Percentiles rank a stretch among this genome's conserved stretches.
Conservation (phyloP, 2,113 vertebrate species). For the Podarcis raffonei region DNA sequence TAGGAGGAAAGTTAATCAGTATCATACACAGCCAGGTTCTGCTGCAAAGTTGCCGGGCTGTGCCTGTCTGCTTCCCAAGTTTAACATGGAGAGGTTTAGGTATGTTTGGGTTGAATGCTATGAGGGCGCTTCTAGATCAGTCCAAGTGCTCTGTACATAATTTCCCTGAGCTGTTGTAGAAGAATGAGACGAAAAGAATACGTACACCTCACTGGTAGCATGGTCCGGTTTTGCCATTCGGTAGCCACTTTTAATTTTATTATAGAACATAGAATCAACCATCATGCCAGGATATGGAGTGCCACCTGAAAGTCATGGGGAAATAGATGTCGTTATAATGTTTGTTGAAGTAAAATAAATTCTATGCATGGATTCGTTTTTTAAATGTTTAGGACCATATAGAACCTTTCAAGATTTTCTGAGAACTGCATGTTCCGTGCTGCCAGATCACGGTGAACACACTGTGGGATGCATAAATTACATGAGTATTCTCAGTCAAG, state of each 20-base stretch:
- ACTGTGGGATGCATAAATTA: too few relatives aligned
- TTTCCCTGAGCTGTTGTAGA: background rate
- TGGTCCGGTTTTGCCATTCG: slow-evolving; percentile 97
- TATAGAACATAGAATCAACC: slow-evolving; percentile 98
- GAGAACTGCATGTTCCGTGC: background rate
- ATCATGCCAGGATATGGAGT: slow-evolving; percentile 99
- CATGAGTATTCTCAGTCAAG: background rate
- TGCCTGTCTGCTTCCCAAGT: background rate
- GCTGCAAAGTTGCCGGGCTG: background rate
- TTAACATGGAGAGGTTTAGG: background rate
- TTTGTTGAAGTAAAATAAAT: background rate
- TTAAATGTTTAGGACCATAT: background rate
- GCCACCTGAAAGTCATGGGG: slow-evolving; percentile 80
- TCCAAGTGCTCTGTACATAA: background rate
- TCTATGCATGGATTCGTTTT: background rate
- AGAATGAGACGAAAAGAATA: slow-evolving; percentile 20
- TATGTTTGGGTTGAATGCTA: background rate
- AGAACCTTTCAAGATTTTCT: background rate
- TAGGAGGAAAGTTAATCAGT: background rate
- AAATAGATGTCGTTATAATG: background rate
- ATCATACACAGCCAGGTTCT: background rate
- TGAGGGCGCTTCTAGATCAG: too few relatives aligned
- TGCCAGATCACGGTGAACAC: too few relatives aligned
- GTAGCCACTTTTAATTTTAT: slow-evolving; percentile 99
- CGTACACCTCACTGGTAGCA: slow-evolving; percentile 91